Evolutionary conservation across 2,113 vertebrate species (phyloP), one percentile per base, ranked within the genome.

Genomic region (Riparia riparia): DNA sequence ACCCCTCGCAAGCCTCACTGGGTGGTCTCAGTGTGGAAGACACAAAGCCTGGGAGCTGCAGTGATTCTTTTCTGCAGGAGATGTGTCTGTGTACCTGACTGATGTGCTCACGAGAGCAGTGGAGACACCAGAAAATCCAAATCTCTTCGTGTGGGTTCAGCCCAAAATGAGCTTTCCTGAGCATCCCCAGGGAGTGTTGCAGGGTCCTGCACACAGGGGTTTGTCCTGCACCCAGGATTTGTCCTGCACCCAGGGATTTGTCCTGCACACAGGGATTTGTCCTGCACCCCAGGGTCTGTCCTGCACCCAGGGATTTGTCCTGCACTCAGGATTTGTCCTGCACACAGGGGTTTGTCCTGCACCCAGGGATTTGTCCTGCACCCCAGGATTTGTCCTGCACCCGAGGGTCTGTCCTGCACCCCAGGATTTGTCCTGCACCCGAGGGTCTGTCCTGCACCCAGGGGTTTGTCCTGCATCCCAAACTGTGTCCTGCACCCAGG

Each of bases 131-230:
- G 47, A 41, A 37, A 11, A 64, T 19, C 37, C 80, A 9, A 28
- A 42, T 17, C 1, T 5, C 29, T 11, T 0, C 0, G 8, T 20
- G 63, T 6, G 9, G 37, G 3, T 17, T 26, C 22, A 14, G 64
- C 34, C 53, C 1, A 0, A 13, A 28, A n/a, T 6, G 65, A 49
- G 53, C 53, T n/a, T 28, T 22, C 11, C 51, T 41, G 64, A 28
- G 78, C 53, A 49, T 32, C 17, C 53, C 31, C 51, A 29, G 61
- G 47, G 39, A 10, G 39, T 1, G 17, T 3, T 25, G 5, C 17
- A 6, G 74, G 34, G 2, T 9, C 61, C 60, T 41, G 39, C 47
- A 49, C 47, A 11, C 21, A 7, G 21, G 21, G 47, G 4, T 29
- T 3, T 58, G 57, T 58, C 22, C n/a, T 25, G 32, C 9, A 58